Evolutionary conservation across 2,888 invertebrate species (phyloP).

Genomic region (Habrosyne pyritoides): DNA sequence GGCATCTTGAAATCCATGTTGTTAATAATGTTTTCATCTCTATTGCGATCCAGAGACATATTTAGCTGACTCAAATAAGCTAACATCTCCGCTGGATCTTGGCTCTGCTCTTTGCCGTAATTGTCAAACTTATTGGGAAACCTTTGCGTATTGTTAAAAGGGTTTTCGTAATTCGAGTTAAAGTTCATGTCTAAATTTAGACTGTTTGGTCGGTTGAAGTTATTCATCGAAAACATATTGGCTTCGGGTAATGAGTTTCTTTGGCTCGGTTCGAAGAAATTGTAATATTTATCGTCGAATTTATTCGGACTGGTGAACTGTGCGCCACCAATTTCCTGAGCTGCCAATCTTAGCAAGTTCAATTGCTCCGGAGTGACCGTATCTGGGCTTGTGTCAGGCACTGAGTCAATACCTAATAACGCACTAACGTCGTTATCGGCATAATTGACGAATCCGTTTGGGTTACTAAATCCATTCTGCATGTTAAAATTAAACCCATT

Average conservation of each 20-base stretch:
- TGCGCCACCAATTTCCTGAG: constrained; percentile 78
- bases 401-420: constrained; percentile 60
- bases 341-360: constrained; percentile 75
- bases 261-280: constrained; percentile 76
- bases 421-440: constrained; percentile 62
- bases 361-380: constrained; percentile 75
- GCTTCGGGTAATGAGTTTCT: constrained; percentile 74
- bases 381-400: constrained; percentile 48
- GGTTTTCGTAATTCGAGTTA: constrained; percentile 57
- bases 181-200: constrained; percentile 70
- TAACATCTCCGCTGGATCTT: constrained; percentile 63
- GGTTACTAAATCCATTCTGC: constrained; percentile 61
- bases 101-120: constrained; percentile 58
- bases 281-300: constrained; percentile 70
- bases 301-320: constrained; percentile 70
- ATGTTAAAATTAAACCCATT: constrained; percentile 64
- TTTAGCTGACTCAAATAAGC: constrained; percentile 68
- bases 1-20: constrained; percentile 67
- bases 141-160: constrained; percentile 53
- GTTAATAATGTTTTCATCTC: constrained; percentile 56
- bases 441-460: constrained; percentile 68
- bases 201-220: constrained; percentile 68
- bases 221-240: constrained; percentile 60
- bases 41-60: constrained; percentile 54
- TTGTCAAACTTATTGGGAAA: constrained; percentile 56